Base-by-base conservation (phyloP, 53 echinoderm and acorn worm genomes). In the Apostichopus leukothele region DNA sequence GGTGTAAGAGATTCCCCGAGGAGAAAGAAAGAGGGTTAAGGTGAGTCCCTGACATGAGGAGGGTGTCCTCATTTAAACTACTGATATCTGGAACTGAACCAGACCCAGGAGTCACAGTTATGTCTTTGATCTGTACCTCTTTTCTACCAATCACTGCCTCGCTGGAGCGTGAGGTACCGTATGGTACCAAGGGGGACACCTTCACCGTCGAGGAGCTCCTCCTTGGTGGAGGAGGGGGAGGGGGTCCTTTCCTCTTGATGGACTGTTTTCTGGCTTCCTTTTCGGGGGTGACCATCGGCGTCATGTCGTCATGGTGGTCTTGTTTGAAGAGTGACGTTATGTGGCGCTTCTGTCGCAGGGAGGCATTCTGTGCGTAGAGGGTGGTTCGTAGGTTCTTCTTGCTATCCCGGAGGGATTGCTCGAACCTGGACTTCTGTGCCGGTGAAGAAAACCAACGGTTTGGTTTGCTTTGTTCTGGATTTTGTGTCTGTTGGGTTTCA, bases 261-360 rank as follows among this genome's bases (percentile, higher is more conserved):
- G 91, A 84, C n/a, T 83, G 84, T 77, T 93, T 92, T 79, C 93
- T 90, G 7, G 94, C 94, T 16, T 90, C 92, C 91, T 96, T 96
- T 89, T 96, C 96, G 1, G 92, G 92, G 18, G 96, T 96, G 81
- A 96, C 84, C 61, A 96, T 95, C 18, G 95, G 95, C 9, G 97
- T 95, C 92, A 94, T 89, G 60, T 67, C 19, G 68, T 97, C 95
- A 52, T 97, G 97, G 27, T 90, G 90, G 75, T 97, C 97, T 26
- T 95, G 94, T 8, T 91, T 88, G 86, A 90, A 97, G 52, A 97
- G 87, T 75, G 94, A 89, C 8, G 88, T 63, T 26, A 95, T 91
- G 50, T 59, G 76, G 4, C 83, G 63, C 50, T 91, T 90, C 25
- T 93, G 90, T 4, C 92, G 91, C 59, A 79, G 86, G 27, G 89